Conservation (phyloP, 2,888 invertebrate species). For the Caenorhabditis sulstoni region DNA sequence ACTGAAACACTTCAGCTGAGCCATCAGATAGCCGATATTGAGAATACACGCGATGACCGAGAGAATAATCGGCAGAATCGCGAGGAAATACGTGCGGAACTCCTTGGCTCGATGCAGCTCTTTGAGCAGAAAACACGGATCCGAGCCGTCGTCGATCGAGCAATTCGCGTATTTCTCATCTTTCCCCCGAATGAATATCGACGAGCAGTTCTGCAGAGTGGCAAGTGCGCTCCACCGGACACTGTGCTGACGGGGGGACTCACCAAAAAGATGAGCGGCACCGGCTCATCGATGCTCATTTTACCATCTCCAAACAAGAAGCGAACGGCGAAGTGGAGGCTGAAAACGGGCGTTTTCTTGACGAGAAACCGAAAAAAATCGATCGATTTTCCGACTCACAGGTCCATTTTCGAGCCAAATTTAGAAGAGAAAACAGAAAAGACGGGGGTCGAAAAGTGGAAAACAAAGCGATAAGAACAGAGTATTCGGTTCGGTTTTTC, state of each 20-base stretch:
- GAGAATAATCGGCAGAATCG: constrained; percentile 75
- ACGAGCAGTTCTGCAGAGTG: constrained; percentile 53
- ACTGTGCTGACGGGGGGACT: not conserved
- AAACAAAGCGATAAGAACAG: too few species aligned
- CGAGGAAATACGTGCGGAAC: constrained; percentile 77
- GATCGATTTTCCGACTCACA: too few species aligned
- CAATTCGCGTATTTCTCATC: constrained; percentile 66
- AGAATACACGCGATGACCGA: constrained; percentile 72
- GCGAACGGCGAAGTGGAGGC: constrained; percentile 41
- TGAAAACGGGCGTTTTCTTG: constrained; percentile 18
- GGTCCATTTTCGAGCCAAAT: too few species aligned
- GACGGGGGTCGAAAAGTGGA: too few species aligned
- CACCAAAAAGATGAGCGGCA: constrained; percentile 56
- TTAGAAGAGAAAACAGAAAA: too few species aligned
- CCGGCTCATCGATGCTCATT: constrained; percentile 43
- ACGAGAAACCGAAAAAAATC: too few species aligned
- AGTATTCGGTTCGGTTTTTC: too few species aligned
- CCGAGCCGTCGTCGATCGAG: constrained; percentile 41
- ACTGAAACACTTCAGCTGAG: constrained; percentile 60
- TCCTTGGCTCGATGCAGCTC: constrained; percentile 77
- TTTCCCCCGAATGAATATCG: constrained; percentile 52
- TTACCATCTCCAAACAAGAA: constrained; percentile 59
- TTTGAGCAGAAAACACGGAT: constrained; percentile 61
- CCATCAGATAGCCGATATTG: constrained; percentile 70
- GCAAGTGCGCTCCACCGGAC: not conserved